These are phyloP conservation scores for Drosophila borborema DNA, from an alignment of 2,888 invertebrate genomes.

Conservation along the genomic window DNA sequence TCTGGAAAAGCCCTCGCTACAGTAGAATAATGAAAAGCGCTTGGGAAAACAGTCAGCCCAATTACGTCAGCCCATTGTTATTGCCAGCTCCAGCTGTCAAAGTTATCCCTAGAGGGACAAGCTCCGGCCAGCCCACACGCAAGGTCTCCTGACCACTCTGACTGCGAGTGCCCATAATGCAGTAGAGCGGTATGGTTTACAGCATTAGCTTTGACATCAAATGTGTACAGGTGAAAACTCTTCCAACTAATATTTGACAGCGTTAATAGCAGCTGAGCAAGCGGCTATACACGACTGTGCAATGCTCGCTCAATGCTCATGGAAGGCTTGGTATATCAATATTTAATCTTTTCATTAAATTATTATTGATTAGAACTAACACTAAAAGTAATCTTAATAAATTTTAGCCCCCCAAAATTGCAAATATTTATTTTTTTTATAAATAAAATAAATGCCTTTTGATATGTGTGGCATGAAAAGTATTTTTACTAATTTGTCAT, in stretches of 20 bases:
- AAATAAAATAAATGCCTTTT: too few species aligned
- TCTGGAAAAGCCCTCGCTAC: constrained; percentile 25
- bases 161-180: constrained; percentile 9
- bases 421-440: too few species aligned
- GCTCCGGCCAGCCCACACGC: constrained; percentile 16
- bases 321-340: too few species aligned
- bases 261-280: not conserved
- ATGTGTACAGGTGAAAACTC: not conserved
- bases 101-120: constrained; percentile 30
- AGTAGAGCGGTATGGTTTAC: not conserved
- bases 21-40: constrained; percentile 11
- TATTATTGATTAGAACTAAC: too few species aligned
- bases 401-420: too few species aligned
- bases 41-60: constrained; percentile 31
- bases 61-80: constrained; percentile 4
- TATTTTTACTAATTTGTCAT: too few species aligned
- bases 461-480: too few species aligned
- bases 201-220: not conserved
- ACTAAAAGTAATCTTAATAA: too few species aligned
- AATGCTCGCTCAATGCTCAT: not conserved
- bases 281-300: not conserved
- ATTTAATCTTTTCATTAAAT: too few species aligned
- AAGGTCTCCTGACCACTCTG: constrained; percentile 6
- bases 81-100: constrained; percentile 3
- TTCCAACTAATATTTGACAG: not conserved